A percentile compares a stretch with the other conserved stretches of the same genome.
phyloP scores from a whole-genome alignment of 2,113 vertebrate genomes.

The Sardina pilchardus region DNA sequence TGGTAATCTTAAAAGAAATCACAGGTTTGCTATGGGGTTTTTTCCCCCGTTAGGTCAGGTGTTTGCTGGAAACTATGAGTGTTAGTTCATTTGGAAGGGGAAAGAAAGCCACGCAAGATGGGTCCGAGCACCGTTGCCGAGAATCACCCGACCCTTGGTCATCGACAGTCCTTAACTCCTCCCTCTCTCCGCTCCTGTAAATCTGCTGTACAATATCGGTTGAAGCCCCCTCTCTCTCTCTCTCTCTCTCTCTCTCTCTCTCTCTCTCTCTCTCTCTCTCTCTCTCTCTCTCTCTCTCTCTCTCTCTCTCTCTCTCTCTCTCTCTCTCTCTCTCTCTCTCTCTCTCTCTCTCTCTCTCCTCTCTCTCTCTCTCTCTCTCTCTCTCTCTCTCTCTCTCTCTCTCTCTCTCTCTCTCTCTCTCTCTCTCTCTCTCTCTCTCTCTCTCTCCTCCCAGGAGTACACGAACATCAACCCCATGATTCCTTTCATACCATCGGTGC shows the following conservation, averaged over 20 bases:
- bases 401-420: not conserved
- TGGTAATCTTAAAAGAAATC: not conserved
- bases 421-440: not conserved
- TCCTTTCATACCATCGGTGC: slow-evolving; percentile 59
- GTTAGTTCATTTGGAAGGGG: not conserved
- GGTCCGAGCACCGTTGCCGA: slow-evolving; percentile 44
- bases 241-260: not conserved
- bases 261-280: not conserved
- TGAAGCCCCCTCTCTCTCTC: not conserved
- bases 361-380: not conserved
- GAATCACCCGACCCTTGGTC: slow-evolving; percentile 51
- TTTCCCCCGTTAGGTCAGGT: not conserved
- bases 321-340: not conserved
- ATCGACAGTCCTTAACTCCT: slow-evolving; percentile 7
- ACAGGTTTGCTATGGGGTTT: not conserved
- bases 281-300: not conserved
- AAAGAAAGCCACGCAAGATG: not conserved
- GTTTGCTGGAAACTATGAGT: not conserved
- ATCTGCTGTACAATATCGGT: not conserved
- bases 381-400: not conserved
- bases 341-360: not conserved
- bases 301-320: not conserved
- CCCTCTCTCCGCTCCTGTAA: not conserved
- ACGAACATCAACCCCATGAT: slow-evolving; percentile 21
- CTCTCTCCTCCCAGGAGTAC: not conserved